Percentiles rank a stretch among this genome's conserved stretches.
Conservation (phyloP, 2,797 vertebrate species). For the Gorsachius magnificus region DNA sequence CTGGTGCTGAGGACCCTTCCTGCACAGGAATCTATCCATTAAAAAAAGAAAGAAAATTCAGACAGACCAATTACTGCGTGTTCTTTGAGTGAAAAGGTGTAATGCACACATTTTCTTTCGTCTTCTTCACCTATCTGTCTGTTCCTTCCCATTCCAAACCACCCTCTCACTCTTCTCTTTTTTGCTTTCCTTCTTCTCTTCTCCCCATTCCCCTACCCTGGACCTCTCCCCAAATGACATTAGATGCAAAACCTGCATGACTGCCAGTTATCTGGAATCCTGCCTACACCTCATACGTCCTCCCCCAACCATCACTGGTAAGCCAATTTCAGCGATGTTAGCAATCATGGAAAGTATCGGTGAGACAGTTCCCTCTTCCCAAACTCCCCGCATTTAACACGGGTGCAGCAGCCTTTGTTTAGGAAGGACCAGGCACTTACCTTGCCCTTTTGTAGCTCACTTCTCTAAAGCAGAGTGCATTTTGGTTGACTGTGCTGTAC, state of each 20-base stretch:
- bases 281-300: neutral
- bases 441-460: neutral
- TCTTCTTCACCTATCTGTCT: neutral
- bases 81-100: neutral
- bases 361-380: neutral
- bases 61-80: neutral
- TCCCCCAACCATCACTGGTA: neutral
- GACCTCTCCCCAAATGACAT: neutral
- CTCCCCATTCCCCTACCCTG: neutral
- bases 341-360: neutral
- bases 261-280: neutral
- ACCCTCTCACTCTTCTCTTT: neutral
- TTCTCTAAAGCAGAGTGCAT: neutral
- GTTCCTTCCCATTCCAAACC: neutral
- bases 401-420: neutral
- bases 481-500: neutral
- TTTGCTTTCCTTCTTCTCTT: neutral
- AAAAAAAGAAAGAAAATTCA: neutral
- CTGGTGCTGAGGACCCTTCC: neutral
- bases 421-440: neutral
- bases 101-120: neutral
- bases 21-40: neutral
- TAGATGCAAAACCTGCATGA: neutral
- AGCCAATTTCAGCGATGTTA: neutral
- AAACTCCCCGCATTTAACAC: rapidly evolving